A percentile compares a stretch with the other conserved stretches of the same genome.
phyloP scores from a whole-genome alignment of 2,797 vertebrate species.

The Xiphorhynchus erythropygius region DNA sequence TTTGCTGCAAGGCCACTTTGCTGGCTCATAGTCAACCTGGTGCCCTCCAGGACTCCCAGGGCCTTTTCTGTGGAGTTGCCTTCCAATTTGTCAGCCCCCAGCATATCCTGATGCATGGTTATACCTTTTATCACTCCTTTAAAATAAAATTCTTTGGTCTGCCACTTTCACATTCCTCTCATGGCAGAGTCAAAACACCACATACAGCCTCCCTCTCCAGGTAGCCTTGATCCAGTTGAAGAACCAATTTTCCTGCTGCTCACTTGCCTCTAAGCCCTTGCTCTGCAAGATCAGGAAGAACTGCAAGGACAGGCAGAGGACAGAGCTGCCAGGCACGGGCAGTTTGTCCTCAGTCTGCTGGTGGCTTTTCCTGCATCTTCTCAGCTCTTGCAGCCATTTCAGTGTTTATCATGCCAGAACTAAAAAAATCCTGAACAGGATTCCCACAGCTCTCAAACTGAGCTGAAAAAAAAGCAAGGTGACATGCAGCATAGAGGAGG shows the following conservation, averaged over 20 bases:
- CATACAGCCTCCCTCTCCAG: not conserved
- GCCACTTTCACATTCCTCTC: not conserved
- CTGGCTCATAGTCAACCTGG: not conserved
- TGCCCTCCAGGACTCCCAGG: not conserved
- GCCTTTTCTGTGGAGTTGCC: not conserved
- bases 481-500: accelerated
- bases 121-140: not conserved
- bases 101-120: not conserved
- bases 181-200: not conserved
- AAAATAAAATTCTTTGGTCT: not conserved
- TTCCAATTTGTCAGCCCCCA: not conserved
- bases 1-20: not conserved
- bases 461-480: not conserved
- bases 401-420: not conserved
- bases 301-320: not conserved
- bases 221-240: not conserved
- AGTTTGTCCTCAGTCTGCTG: not conserved
- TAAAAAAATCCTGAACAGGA: not conserved
- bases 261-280: not conserved
- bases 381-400: not conserved
- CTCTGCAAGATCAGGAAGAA: not conserved
- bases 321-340: not conserved
- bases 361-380: not conserved
- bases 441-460: not conserved
- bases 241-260: not conserved